Evolutionary conservation across 2,113 vertebrate genomes (phyloP), one percentile per base, ranked within the genome.

Genomic region (Oxygymnocypris stewartii): DNA sequence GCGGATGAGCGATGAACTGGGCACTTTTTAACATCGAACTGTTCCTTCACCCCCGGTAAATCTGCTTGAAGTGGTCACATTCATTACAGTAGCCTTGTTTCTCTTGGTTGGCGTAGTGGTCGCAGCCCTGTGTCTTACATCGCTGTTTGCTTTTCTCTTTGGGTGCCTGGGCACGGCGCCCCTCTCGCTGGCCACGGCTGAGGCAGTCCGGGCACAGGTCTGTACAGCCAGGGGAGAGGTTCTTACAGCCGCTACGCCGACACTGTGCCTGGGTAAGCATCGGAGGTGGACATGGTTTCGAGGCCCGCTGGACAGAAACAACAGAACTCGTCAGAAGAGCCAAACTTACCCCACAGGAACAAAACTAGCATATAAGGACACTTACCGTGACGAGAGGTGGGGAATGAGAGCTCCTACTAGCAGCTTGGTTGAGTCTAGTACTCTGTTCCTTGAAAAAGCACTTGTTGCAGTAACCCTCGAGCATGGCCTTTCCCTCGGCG

Each of bases 31-130:
- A 57, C 76, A 31, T 51, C 14, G 14, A n/a, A 18, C 25, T 11
- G 28, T 25, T 61, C 23, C 78, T n/a, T 95, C 94, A 95, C 89
- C 95, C 96, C 87, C 96, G 95, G 11, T 99, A 99, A 88, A 97
- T 95, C 94, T 98, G 96, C 91, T 97, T 97, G 93, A 99, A 99
- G 93, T 96, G 96, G 93, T 97, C 96, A 88, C 98, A 99, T 79
- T 99, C 98, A 0, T 99, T 99, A 93, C 98, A 99, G 95, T 97
- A 99, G 91, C 98, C 98, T 0, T 94, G 96, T 92, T 99, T 98
- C 91, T 98, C 98, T 92, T 96, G 92, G 79, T 99, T 99, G 87
- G 97, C 98, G 86, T 97, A 99, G 94, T 99, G 98, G 86, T 99
- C 97, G 0, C 98, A 99, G 92, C 97, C 97, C 2, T 97, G 96